Evolutionary conservation across 2,797 vertebrate genomes (phyloP), one percentile per base, ranked within the genome.

Genomic region (Poeciliopsis gracilis): DNA sequence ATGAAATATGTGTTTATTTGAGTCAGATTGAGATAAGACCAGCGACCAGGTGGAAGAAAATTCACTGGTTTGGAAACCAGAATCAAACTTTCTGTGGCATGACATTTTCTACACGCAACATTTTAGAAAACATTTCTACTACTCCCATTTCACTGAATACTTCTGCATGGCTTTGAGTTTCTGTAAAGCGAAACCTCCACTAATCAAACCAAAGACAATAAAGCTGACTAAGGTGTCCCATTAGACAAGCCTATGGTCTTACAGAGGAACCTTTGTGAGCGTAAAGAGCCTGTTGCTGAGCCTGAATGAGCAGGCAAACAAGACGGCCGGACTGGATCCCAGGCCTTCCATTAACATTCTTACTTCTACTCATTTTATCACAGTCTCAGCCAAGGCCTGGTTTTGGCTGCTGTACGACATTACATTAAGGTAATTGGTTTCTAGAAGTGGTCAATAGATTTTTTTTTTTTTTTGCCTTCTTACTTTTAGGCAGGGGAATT

Each of bases 341-440:
- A 77, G 86, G 87, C 81, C 82, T 74, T 84, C 88, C 82, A 93
- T 92, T 93, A 91, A 90, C 84, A 91, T 88, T 91, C 90, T 85
- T 81, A 81, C 77, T 77, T 77, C 53, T 73, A 73, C 77, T 53
- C 78, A 77, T 89, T 91, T 91, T 79, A 87, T 84, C 76, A 76
- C 30, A 83, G 82, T 63, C 71, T 28, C 20, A 53, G 84, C 83
- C 85, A 72, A 74, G 84, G 23, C 69, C 28, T 11, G 59, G 80
- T 79, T 87, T 85, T 74, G 57, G 69, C 79, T 71, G 72, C 79
- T 84, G 79, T 4, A 0, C 77, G 72, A 84, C 79, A 81, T 59
- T 79, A 85, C 84, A 88, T 93, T 90, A 93, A 86, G 77, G 74
- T 91, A 90, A 94, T 86, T 90, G 91, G 80, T 88, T 81, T 91